phyloP scores from a whole-genome alignment of 2,888 invertebrate genomes.

The Busseola fusca region DNA sequence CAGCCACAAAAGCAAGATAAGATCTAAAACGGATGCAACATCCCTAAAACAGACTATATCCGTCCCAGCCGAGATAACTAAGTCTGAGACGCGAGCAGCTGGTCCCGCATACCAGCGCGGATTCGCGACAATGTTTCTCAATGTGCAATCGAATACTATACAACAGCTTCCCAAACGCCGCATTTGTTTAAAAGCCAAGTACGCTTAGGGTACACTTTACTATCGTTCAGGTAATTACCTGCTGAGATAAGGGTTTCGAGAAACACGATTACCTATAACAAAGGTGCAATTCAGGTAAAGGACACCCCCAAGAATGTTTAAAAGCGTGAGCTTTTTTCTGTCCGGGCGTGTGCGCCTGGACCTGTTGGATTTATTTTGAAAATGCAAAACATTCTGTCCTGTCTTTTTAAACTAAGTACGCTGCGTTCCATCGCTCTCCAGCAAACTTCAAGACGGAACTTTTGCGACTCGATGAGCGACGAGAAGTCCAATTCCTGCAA shows the following conservation, averaged over 20 bases:
- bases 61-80: conserved; percentile 58
- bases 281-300: conserved; percentile 40
- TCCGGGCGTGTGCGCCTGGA: background rate
- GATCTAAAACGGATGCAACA: conserved; percentile 46
- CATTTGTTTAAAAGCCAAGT: conserved; percentile 42
- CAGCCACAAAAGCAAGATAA: conserved; percentile 25
- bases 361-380: background rate
- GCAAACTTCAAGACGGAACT: background rate
- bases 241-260: conserved; percentile 53
- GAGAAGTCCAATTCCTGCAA: too few species aligned
- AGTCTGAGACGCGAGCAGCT: conserved; percentile 61
- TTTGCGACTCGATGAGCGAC: background rate
- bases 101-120: conserved; percentile 59
- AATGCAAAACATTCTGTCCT: background rate
- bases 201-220: conserved; percentile 37
- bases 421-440: background rate
- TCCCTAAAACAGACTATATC: conserved; percentile 61
- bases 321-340: background rate
- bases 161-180: conserved; percentile 29
- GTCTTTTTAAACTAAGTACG: background rate
- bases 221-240: conserved; percentile 38
- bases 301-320: conserved; percentile 1
- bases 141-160: conserved; percentile 22
- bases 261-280: conserved; percentile 28
- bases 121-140: conserved; percentile 56